Percentiles rank a stretch among this genome's conserved stretches.
phyloP scores from a whole-genome alignment of 1,140 invertebrate genomes.

The Phenacoccus solenopsis region DNA sequence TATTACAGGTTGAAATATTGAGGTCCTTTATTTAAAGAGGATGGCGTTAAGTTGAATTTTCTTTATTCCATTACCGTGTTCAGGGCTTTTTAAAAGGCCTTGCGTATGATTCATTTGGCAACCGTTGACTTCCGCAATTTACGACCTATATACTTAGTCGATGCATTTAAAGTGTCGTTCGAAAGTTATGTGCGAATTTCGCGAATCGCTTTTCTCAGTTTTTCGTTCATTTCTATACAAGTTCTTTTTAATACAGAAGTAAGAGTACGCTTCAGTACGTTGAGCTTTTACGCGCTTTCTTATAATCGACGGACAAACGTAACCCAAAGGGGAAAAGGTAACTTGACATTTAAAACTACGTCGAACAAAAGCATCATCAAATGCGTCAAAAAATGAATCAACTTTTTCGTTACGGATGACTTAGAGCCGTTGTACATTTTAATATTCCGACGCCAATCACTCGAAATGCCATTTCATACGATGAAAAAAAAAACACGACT shows the following conservation, averaged over 20 bases:
- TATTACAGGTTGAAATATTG: slow-evolving; percentile 12
- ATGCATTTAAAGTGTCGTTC: not conserved
- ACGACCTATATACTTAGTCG: not conserved
- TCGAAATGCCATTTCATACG: not conserved
- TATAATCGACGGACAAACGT: no score
- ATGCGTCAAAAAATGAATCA: no score
- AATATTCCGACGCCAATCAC: no score
- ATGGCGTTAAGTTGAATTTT: not conserved
- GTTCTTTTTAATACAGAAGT: no score
- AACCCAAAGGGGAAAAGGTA: no score
- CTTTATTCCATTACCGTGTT: slow-evolving; percentile 1
- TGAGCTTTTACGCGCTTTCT: no score
- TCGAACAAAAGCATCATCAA: no score
- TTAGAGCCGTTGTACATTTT: no score
- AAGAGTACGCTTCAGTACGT: no score
- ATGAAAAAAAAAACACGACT: not conserved
- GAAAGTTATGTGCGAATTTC: not conserved
- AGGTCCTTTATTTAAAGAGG: slow-evolving; percentile 10
- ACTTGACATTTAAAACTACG: no score
- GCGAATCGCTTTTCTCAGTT: not conserved
- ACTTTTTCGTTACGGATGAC: no score
- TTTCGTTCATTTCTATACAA: no score
- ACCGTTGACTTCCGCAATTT: slow-evolving; percentile 2
- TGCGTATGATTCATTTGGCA: slow-evolving; percentile 6
- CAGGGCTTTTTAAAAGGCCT: slow-evolving; percentile 13